These are phyloP conservation scores for Podarcis lilfordi DNA, from an alignment of 2,797 vertebrate genomes.

Conservation along the genomic window DNA sequence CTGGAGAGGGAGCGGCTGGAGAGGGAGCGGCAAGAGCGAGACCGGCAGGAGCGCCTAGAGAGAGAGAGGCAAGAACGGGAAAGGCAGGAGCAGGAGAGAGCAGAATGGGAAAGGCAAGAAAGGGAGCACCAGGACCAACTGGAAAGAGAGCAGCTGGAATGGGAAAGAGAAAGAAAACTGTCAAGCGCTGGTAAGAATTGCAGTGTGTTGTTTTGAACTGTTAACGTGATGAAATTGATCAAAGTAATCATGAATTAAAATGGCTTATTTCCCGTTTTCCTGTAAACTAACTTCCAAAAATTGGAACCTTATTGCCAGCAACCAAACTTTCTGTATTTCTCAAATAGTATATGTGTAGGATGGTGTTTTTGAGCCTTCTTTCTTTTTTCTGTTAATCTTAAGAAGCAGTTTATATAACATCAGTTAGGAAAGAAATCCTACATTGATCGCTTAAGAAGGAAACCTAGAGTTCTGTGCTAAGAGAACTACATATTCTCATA, in stretches of 20 bases:
- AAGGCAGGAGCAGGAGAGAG: conserved; percentile 77
- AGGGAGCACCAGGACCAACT: conserved; percentile 82
- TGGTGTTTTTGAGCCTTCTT: conserved; percentile 12
- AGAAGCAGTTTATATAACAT: background rate
- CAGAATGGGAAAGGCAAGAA: conserved; percentile 81
- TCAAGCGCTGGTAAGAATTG: conserved; percentile 90
- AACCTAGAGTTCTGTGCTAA: background rate
- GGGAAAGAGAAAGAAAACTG: conserved; percentile 91
- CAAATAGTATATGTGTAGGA: background rate
- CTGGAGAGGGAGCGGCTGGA: conserved; percentile 78
- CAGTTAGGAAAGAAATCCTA: conserved; percentile 26
- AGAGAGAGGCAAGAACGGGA: conserved; percentile 83
- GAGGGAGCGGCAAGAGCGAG: conserved; percentile 78
- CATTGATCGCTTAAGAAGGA: background rate
- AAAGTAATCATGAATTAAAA: background rate
- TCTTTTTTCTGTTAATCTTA: background rate
- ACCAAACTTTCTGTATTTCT: conserved; percentile 21
- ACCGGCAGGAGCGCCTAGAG: conserved; percentile 79
- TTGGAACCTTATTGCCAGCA: background rate
- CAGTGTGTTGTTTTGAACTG: conserved; percentile 31
- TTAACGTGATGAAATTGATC: background rate
- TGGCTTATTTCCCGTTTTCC: background rate
- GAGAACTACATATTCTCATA: background rate
- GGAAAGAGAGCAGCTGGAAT: conserved; percentile 90
- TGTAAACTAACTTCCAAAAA: background rate